Evolutionary conservation across 2,888 invertebrate genomes (phyloP).

Genomic region (Cryptocephalus primarius): DNA sequence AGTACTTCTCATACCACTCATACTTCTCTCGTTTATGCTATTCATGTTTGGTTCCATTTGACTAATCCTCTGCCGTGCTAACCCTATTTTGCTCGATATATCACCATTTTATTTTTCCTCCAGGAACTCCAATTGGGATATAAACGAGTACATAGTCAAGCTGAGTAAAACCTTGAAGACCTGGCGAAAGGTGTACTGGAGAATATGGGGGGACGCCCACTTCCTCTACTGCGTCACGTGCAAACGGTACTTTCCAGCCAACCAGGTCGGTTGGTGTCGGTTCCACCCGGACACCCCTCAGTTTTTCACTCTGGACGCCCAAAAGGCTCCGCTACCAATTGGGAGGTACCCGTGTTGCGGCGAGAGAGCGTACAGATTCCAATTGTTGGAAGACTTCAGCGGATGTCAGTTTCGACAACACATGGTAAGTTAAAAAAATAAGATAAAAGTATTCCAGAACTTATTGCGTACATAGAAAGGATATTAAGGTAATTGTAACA

Average conservation of each 20-base stretch:
- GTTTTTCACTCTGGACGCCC: slow-evolving; percentile 58
- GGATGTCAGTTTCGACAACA: slow-evolving; percentile 71
- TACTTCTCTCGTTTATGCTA: too few species aligned
- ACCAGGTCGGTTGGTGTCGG: slow-evolving; percentile 71
- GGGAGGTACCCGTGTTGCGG: slow-evolving; percentile 78
- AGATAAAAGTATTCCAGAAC: neutral
- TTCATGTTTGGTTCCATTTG: too few species aligned
- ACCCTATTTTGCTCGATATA: too few species aligned
- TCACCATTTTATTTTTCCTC: too few species aligned
- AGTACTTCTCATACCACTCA: neutral
- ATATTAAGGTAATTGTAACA: too few species aligned
- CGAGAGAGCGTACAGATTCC: slow-evolving; percentile 68
- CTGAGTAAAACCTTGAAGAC: slow-evolving; percentile 68
- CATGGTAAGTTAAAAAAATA: slow-evolving; percentile 35
- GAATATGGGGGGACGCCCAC: slow-evolving; percentile 85
- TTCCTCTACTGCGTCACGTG: slow-evolving; percentile 73
- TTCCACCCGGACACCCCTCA: slow-evolving; percentile 71
- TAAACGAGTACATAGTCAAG: slow-evolving; percentile 67
- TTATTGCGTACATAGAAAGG: too few species aligned
- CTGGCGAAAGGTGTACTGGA: slow-evolving; percentile 87
- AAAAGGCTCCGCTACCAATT: slow-evolving; percentile 55
- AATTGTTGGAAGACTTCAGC: slow-evolving; percentile 50
- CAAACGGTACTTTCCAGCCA: slow-evolving; percentile 63
- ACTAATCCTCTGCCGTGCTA: too few species aligned
- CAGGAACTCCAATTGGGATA: slow-evolving; percentile 50